Evolutionary conservation across 2,888 invertebrate genomes (phyloP).

Genomic region (Pimpla rufipes): DNA sequence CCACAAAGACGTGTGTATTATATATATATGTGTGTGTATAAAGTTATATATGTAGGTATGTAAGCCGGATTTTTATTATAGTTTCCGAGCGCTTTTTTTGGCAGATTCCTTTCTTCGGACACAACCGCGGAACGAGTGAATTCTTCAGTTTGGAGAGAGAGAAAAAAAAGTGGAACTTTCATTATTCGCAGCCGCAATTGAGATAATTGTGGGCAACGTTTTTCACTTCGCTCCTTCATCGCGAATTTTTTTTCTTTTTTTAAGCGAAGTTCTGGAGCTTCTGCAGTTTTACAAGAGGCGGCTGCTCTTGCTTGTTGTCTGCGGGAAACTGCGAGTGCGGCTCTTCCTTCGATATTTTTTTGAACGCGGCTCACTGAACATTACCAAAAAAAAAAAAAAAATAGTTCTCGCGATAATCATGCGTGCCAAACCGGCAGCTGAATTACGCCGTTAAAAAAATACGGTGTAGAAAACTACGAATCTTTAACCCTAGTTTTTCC

Average conservation of each 20-base stretch:
- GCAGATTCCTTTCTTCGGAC: conserved; percentile 11
- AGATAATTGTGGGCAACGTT: conserved; percentile 9
- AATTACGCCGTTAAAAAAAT: no score
- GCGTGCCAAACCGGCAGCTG: no score
- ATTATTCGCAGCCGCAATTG: neutral
- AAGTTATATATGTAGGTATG: neutral
- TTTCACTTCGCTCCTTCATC: neutral
- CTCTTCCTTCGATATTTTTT: neutral
- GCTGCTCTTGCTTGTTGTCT: neutral
- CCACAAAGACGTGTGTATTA: conserved; percentile 28
- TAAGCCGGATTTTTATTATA: neutral
- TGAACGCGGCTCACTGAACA: neutral
- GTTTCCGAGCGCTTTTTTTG: conserved; percentile 3
- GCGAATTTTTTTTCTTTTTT: neutral
- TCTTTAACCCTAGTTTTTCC: no score
- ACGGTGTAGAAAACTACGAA: no score
- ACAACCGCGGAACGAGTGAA: neutral
- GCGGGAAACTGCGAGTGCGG: neutral
- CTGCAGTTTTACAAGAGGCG: neutral
- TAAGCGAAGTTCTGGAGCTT: neutral
- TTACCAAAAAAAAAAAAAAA: no score
- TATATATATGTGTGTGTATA: neutral
- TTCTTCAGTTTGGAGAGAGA: conserved; percentile 18
- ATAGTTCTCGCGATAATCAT: no score
- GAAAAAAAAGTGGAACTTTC: conserved; percentile 22